Conservation (phyloP, 2,888 invertebrate species). For the Sabatieria punctata region DNA sequence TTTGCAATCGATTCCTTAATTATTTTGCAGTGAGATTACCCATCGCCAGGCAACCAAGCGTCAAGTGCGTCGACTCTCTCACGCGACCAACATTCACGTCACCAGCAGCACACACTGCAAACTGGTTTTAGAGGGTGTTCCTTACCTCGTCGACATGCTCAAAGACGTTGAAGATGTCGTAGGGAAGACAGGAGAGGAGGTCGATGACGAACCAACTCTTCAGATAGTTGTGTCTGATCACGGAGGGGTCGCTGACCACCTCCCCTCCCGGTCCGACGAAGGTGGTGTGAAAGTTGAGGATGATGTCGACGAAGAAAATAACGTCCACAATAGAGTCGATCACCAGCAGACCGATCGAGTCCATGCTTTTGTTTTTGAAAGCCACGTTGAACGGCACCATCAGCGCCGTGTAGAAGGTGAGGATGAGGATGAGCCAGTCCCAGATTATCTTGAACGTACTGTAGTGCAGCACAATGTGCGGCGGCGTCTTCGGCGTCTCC, state of each 20-base stretch:
- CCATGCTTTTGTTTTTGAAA: slow-evolving; percentile 93
- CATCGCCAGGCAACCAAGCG: too few relatives aligned
- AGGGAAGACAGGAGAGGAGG: slow-evolving; percentile 92
- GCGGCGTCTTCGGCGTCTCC: slow-evolving; percentile 98
- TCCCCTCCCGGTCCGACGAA: slow-evolving; percentile 70
- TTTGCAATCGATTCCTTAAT: too few relatives aligned
- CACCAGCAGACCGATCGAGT: slow-evolving; percentile 39
- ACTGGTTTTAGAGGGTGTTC: too few relatives aligned
- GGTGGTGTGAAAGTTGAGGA: slow-evolving; percentile 98
- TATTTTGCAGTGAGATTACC: too few relatives aligned
- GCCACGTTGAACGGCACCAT: slow-evolving; percentile 98
- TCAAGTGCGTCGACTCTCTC: too few relatives aligned
- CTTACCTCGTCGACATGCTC: slow-evolving; percentile 75
- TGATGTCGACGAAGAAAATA: slow-evolving; percentile 99
- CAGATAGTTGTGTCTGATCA: slow-evolving; percentile 93
- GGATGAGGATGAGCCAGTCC: slow-evolving; percentile 99
- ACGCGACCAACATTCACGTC: too few relatives aligned
- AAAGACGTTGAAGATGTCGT: slow-evolving; percentile 99
- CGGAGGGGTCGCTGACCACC: slow-evolving; percentile 95
- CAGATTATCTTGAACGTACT: slow-evolving; percentile 88
- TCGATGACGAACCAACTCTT: slow-evolving; percentile 99
- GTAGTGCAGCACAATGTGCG: slow-evolving; percentile 97
- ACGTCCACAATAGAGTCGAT: slow-evolving; percentile 83
- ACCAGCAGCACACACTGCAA: too few relatives aligned
- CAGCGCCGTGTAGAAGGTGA: slow-evolving; percentile 98